Percentiles rank a stretch among this genome's conserved stretches.
These are phyloP conservation scores for Oxytorus armatus DNA, from an alignment of 2,888 invertebrate species.

Conservation along the genomic window DNA sequence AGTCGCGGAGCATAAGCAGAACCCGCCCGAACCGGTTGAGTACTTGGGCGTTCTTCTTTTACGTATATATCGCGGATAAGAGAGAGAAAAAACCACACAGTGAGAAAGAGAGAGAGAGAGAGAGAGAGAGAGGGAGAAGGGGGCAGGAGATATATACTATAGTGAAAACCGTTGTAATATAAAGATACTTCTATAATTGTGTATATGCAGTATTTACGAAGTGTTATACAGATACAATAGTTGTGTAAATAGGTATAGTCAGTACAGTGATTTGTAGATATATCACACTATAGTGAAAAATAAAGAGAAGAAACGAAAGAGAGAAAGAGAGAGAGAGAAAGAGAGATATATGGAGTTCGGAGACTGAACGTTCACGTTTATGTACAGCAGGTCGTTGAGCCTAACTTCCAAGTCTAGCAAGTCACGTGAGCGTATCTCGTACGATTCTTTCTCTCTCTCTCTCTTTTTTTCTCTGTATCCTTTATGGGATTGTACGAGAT, in stretches of 20 bases:
- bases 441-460: conserved; percentile 43
- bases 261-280: conserved; percentile 35
- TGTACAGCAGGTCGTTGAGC: conserved; percentile 62
- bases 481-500: conserved; percentile 49
- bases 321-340: conserved; percentile 46
- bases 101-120: conserved; percentile 1
- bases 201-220: conserved; percentile 31
- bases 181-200: conserved; percentile 46
- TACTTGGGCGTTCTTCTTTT: conserved; percentile 50
- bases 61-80: conserved; percentile 47
- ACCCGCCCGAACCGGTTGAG: conserved; percentile 57
- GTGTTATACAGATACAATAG: conserved; percentile 62
- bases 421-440: conserved; percentile 61
- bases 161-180: conserved; percentile 52
- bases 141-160: conserved; percentile 4
- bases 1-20: conserved; percentile 43
- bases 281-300: conserved; percentile 17
- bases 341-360: conserved; percentile 41
- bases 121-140: conserved; percentile 19
- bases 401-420: conserved; percentile 61
- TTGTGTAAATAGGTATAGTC: conserved; percentile 35
- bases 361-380: conserved; percentile 57
- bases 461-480: conserved; percentile 25
- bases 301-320: conserved; percentile 37
- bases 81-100: conserved; percentile 20